Conservation (phyloP, 2,113 vertebrate genomes). For the Sclerurus mexicanus region DNA sequence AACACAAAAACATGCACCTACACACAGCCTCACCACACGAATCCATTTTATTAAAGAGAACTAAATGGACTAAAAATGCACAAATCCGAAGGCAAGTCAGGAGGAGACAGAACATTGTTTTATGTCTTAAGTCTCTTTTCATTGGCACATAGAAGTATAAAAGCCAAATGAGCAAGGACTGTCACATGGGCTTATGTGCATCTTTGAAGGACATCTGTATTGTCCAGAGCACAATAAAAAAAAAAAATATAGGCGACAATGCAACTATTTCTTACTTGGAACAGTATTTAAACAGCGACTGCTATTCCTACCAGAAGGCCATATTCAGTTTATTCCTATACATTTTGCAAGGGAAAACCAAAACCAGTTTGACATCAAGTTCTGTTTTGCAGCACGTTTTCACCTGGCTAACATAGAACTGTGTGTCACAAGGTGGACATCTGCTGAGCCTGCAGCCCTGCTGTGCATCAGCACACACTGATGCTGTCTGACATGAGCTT, state of each 20-base stretch:
- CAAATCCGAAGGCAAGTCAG: background rate
- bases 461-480: background rate
- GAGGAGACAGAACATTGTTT: background rate
- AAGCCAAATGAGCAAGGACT: background rate
- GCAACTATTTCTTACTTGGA: background rate
- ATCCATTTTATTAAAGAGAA: background rate
- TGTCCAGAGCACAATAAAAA: background rate
- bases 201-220: slow-evolving; percentile 29
- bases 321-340: slow-evolving; percentile 37
- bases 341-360: background rate
- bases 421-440: background rate
- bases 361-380: slow-evolving; percentile 1
- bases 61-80: background rate
- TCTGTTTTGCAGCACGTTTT: background rate
- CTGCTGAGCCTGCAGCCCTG: background rate
- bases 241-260: background rate
- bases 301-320: slow-evolving; percentile 43
- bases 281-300: slow-evolving; percentile 42
- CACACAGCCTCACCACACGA: background rate
- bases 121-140: slow-evolving; percentile 20
- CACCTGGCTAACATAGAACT: background rate
- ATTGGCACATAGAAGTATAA: background rate
- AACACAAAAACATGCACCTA: background rate
- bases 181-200: background rate
- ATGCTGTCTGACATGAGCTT: background rate